Percentiles rank a stretch among this genome's conserved stretches.
These are phyloP conservation scores for Danio rerio DNA, from an alignment of 2,113 vertebrate genomes.

Conservation along the genomic window DNA sequence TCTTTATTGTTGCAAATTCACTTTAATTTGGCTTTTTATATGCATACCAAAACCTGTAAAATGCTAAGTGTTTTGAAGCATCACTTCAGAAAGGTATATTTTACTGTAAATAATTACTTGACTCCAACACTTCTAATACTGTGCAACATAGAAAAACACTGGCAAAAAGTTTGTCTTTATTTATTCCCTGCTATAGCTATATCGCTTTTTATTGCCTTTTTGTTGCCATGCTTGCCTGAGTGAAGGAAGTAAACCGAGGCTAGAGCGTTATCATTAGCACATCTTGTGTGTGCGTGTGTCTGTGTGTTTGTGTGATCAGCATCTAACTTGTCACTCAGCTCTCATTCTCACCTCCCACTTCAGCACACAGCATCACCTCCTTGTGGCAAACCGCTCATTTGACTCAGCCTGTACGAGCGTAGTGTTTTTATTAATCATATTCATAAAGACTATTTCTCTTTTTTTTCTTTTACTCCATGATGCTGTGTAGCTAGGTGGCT, in stretches of 20 bases:
- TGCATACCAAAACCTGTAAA: neutral
- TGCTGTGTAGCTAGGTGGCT: neutral
- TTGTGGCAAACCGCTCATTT: slow-evolving; percentile 53
- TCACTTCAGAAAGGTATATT: neutral
- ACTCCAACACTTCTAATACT: neutral
- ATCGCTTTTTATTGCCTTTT: neutral
- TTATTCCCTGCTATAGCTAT: neutral
- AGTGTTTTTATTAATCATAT: neutral
- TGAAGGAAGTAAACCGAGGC: slow-evolving; percentile 17
- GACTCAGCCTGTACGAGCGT: slow-evolving; percentile 56
- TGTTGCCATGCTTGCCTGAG: neutral
- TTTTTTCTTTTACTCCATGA: neutral
- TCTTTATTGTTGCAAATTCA: neutral
- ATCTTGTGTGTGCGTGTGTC: slow-evolving; percentile 45
- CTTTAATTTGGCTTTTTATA: neutral
- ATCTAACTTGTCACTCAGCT: slow-evolving; percentile 64
- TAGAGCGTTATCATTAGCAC: slow-evolving; percentile 27
- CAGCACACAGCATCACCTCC: slow-evolving; percentile 63
- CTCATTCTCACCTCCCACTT: slow-evolving; percentile 69
- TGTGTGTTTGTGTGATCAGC: slow-evolving; percentile 62
- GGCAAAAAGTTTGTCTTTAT: no score
- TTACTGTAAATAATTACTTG: neutral
- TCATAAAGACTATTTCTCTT: neutral
- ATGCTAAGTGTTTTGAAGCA: neutral
- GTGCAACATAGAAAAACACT: neutral